Base-by-base conservation (phyloP, 2,888 invertebrate species). In the Hypena proboscidalis region DNA sequence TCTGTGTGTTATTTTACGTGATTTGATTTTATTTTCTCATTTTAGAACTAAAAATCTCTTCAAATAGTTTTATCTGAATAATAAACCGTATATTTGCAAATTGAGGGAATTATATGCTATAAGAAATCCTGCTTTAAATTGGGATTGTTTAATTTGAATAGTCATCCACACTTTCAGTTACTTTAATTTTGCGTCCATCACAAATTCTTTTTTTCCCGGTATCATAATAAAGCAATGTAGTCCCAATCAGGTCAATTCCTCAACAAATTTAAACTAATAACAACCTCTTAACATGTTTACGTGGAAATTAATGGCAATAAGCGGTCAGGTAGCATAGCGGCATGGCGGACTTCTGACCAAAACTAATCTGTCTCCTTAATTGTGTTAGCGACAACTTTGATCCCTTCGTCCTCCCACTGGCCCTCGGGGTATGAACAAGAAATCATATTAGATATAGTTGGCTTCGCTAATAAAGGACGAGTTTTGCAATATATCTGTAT, bases 351-450 rank as follows among this genome's bases (percentile, higher is more conserved):
- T 80, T 67, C 80, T 85, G 85, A 72, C 82, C 83, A 77, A 86
- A 90, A 87, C 89, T 90, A 90, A 90, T 90, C 86, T 80, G 74
- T 83, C 81, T 80, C 78, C 72, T 76, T 87, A 89, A 90, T 85
- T 86, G 83, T 78, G 88, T 90, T 90, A 90, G 80, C 69, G 85
- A 88, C 87, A 90, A 90, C 85, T 90, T 90, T 88, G 87, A 89
- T 88, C 88, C 86, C 77, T 70, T 68, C 69, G 62, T 83, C 89
- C 88, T 88, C 88, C 86, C 77, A 70, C 68, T 68, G 62, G 82
- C 89, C 88, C 87, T 53, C 70, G 77, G 89, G 89, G 84, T 88
- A 88, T 87, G 83, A 88, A 80, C 83, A 80, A 78, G 82, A 80
- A 84, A 89, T 89, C 85, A 77, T 87, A 89, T 90, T 88, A 84